These are phyloP conservation scores for Euclidia mi DNA, from an alignment of 2,888 invertebrate genomes.

Conservation along the genomic window DNA sequence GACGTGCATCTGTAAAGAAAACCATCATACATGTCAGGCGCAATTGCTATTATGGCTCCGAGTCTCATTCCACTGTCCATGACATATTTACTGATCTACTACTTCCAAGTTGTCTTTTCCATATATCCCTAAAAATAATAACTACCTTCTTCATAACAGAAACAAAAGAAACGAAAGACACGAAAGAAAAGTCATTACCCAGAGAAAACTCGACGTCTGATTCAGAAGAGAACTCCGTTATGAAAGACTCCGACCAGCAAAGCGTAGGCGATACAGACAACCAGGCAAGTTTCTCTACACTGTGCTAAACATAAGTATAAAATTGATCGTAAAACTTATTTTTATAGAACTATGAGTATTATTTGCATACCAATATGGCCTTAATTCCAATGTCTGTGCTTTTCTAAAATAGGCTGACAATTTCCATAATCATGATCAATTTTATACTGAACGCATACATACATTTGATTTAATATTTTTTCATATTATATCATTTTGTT, in stretches of 20 bases:
- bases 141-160: conserved; percentile 12
- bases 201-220: conserved; percentile 93
- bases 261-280: conserved; percentile 88
- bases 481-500: conserved; percentile 32
- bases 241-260: conserved; percentile 83
- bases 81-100: too few relatives aligned
- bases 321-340: not conserved
- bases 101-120: too few relatives aligned
- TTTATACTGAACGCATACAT: not conserved
- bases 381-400: too few relatives aligned
- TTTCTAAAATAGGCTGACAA: too few relatives aligned
- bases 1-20: too few relatives aligned
- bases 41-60: too few relatives aligned
- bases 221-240: conserved; percentile 88
- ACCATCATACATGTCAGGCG: too few relatives aligned
- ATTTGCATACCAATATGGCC: too few relatives aligned
- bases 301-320: not conserved
- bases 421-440: too few relatives aligned
- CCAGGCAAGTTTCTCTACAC: conserved; percentile 69
- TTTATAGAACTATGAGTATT: not conserved
- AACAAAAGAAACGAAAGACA: conserved; percentile 31
- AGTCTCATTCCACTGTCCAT: too few relatives aligned
- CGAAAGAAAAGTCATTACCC: conserved; percentile 80
- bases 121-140: not conserved
- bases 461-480: not conserved